These are phyloP conservation scores for Chrysolina oricalcia DNA, from an alignment of 2,888 invertebrate genomes.

Conservation along the genomic window DNA sequence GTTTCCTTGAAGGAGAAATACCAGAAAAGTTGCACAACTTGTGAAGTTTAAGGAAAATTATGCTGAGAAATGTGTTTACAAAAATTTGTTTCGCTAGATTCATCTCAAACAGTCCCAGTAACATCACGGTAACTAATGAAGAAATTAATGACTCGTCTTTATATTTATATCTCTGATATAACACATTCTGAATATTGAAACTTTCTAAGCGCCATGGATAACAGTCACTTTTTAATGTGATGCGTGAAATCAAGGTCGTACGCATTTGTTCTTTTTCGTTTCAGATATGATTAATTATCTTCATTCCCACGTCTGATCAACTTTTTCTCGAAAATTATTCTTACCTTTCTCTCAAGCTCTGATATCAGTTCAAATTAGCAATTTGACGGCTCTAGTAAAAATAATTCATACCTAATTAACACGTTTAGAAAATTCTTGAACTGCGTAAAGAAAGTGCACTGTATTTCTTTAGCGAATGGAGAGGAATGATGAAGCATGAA, in stretches of 20 bases:
- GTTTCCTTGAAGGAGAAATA: too few relatives aligned
- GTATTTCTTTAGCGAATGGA: background rate
- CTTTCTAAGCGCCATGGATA: background rate
- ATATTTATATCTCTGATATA: background rate
- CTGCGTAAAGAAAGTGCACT: constrained; percentile 3
- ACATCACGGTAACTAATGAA: too few relatives aligned
- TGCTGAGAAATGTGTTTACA: too few relatives aligned
- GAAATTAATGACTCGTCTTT: background rate
- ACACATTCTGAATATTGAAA: too few relatives aligned
- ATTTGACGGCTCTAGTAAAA: background rate
- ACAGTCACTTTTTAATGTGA: background rate
- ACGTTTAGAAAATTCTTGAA: constrained; percentile 1
- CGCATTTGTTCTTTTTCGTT: background rate
- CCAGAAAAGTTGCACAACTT: too few relatives aligned
- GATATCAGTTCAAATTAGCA: background rate
- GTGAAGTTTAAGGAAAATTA: too few relatives aligned
- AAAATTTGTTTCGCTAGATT: too few relatives aligned
- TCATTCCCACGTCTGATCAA: constrained; percentile 4
- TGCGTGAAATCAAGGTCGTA: background rate
- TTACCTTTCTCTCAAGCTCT: background rate
- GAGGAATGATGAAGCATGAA: background rate
- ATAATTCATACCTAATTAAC: constrained; percentile 6
- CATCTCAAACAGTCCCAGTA: too few relatives aligned
- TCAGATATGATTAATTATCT: constrained; percentile 6
- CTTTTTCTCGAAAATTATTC: background rate